Evolutionary conservation across 2,888 invertebrate species (phyloP), one percentile per base, ranked within the genome.

Genomic region (Agriopis leucophaearia): DNA sequence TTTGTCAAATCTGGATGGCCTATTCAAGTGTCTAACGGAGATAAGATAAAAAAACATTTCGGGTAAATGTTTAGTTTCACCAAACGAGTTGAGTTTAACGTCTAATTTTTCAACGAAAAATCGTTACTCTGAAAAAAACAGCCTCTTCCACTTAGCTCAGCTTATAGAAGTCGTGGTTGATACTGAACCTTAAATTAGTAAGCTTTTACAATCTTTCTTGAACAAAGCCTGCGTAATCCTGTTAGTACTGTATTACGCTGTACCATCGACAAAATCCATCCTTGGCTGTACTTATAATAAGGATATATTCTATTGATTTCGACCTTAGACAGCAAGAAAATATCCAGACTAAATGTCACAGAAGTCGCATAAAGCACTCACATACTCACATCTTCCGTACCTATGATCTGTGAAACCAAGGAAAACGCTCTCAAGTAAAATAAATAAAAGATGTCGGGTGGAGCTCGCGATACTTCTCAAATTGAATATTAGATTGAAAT

Each of bases 401-500:
- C 75, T 79, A 81, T 82, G 81, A 84, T 81, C 82, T 83, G 81
- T 78, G 83, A 83, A 86, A 83, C 84, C 84, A 78, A 81, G 82
- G 80, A 82, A 87, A 86, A 85, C 82, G 85, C 80, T 86, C 83
- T 81, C 78, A 77, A 86, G 83, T 85, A 87, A 81, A 83, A 91
- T 89, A 90, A 89, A 91, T 91, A 91, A 88, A 92, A 91, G 87
- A 90, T 88, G 86, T 82, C 85, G 83, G 83, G 79, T 78, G 80
- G 79, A 88, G 82, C 89, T 86, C 84, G 83, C 87, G 86, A 88
- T 90, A 89, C 89, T 88, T 88, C 88, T 91, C 87, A 91, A 92
- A 92, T 91, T 91, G 92, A 91, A 93, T 93, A 93, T 92, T 91
- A 93, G 89, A 92, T 93, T 93, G 94, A 87, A 93, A 92, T 93